These are phyloP conservation scores for Adrianichthys oophorus DNA, from an alignment of 2,797 vertebrate species.

Conservation along the genomic window DNA sequence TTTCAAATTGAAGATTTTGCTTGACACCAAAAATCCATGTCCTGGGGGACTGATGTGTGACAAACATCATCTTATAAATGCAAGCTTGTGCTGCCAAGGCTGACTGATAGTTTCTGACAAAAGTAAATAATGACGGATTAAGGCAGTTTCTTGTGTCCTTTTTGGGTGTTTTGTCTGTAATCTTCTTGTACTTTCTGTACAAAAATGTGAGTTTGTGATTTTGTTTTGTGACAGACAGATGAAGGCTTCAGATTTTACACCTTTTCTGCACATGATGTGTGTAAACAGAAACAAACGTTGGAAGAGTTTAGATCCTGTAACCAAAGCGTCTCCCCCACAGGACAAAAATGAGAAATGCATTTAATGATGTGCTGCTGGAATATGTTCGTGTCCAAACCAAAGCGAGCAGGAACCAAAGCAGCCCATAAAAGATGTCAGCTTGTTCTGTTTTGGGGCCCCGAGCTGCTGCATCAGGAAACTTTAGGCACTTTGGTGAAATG, in stretches of 20 bases:
- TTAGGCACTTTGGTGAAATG: conserved; percentile 20
- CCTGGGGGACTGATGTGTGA: too few species aligned
- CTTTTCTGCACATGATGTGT: conserved; percentile 11
- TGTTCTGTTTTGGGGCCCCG: neutral
- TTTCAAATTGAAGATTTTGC: too few species aligned
- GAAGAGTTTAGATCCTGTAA: conserved; percentile 30
- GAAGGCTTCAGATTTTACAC: neutral
- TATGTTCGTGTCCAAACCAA: conserved; percentile 5
- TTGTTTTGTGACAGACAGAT: conserved; percentile 4
- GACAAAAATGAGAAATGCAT: conserved; percentile 13
- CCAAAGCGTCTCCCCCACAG: conserved; percentile 15
- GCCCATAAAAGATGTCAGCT: neutral
- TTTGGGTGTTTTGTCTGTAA: neutral
- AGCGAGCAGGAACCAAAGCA: neutral
- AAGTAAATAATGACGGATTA: conserved; percentile 24
- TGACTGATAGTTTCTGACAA: conserved; percentile 25
- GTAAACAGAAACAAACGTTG: conserved; percentile 34
- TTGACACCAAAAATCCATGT: too few species aligned
- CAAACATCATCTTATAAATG: neutral
- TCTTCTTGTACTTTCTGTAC: neutral
- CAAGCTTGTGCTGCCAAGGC: conserved; percentile 1
- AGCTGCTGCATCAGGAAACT: neutral
- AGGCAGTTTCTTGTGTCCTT: conserved; percentile 12
- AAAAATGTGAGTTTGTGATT: neutral
- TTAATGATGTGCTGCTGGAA: conserved; percentile 1